phyloP scores from a whole-genome alignment of 2,888 invertebrate species.

The Deilephila elpenor region DNA sequence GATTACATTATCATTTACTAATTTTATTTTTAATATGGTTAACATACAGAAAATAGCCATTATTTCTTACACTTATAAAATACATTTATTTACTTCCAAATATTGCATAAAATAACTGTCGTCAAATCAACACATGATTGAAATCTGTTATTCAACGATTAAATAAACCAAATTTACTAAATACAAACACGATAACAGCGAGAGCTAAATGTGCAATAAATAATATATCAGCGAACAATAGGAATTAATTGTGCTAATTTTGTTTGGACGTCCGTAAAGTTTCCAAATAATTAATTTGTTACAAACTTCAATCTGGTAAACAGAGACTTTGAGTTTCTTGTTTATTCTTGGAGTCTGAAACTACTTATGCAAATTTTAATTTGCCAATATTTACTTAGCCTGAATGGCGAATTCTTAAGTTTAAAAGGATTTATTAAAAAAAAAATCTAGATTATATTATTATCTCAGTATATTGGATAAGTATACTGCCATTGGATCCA shows the following conservation, averaged over 20 bases:
- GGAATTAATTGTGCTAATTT: neutral
- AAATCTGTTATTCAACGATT: too few relatives aligned
- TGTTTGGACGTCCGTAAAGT: slow-evolving; percentile 3
- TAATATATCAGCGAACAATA: neutral
- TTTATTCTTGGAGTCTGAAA: neutral
- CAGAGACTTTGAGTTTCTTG: neutral
- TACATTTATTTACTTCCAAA: too few relatives aligned
- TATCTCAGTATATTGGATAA: too few relatives aligned
- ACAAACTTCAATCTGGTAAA: slow-evolving; percentile 6
- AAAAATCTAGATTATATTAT: neutral
- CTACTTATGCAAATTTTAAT: slow-evolving; percentile 15
- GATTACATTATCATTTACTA: too few relatives aligned
- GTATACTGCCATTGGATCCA: too few relatives aligned
- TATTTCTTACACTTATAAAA: too few relatives aligned
- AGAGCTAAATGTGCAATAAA: neutral
- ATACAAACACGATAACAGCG: neutral
- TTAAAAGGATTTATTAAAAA: neutral
- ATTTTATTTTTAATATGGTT: too few relatives aligned
- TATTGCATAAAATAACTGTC: too few relatives aligned
- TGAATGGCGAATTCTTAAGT: neutral
- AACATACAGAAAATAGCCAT: too few relatives aligned
- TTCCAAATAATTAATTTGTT: slow-evolving; percentile 19
- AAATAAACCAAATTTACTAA: neutral
- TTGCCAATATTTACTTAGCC: neutral
- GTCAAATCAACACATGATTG: too few relatives aligned